Base-by-base conservation (phyloP, 1,140 invertebrate genomes). In the Coenobita brevimanus region DNA sequence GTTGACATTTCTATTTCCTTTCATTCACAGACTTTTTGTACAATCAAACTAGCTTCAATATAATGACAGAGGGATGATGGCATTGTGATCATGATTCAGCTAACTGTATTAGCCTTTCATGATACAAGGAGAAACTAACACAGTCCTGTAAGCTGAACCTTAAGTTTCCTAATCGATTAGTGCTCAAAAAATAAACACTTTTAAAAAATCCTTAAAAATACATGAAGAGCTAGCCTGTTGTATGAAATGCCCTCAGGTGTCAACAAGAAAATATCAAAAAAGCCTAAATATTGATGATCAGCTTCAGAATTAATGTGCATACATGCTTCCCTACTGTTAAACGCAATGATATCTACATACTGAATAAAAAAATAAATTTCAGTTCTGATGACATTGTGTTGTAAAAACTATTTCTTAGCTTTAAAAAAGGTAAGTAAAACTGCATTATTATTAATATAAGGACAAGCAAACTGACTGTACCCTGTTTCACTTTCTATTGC, bases 381-480 rank as follows among this genome's bases (percentile, higher is more conserved):
- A 67, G 27, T n/a, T 82, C 38, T 41, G 43, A 8, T 41, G n/a
- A 43, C 17, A 43, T 46, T 76, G 36, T 43, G 8, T 17, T 3
- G 69, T 41, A 73, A 33, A 73, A 30, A n/a, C 73, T 76, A 24
- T 41, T 46, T 76, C 46, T 43, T 30, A 30, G 24, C 3, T 15
- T 33, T 73, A 73, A 73, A 30, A 30, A 76, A 76, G 8, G n/a
- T 50, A 50, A 50, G 46, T 6, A 36, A 76, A 43, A 43, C 50
- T n/a, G 46, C 17, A 43, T 64, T 57, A 67, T 27, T 69, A 15
- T n/a, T 43, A 46, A 27, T 21, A 43, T 75, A 76, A 85, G 57
- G 82, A 85, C 82, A 85, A 76, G 71, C 82, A 85, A 76, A 85
- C 82, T 76, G 71, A 85, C 71, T 64, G 71, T 73, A 76, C 41